Conservation (phyloP, 2,888 invertebrate genomes). For the Drosophila testacea region DNA sequence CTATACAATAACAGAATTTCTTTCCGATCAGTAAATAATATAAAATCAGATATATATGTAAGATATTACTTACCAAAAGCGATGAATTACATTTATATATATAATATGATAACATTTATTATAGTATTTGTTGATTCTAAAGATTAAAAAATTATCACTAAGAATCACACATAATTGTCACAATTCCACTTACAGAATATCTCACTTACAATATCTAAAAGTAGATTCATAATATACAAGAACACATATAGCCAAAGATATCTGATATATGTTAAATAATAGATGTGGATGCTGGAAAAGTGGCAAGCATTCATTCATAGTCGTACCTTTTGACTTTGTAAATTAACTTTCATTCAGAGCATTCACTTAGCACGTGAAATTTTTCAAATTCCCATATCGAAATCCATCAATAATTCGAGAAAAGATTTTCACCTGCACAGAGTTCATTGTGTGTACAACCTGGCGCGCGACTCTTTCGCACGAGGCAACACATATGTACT, state of each 20-base stretch:
- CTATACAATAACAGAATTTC: neutral
- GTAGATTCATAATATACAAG: constrained; percentile 8
- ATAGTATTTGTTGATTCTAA: constrained; percentile 4
- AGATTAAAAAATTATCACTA: constrained; percentile 1
- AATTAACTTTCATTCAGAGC: constrained; percentile 41
- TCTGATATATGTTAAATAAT: neutral
- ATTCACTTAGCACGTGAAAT: constrained; percentile 64
- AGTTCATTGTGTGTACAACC: constrained; percentile 51
- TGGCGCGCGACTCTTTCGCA: constrained; percentile 56
- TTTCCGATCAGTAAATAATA: neutral
- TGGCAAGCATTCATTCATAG: constrained; percentile 45
- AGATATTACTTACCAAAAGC: neutral
- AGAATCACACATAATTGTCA: constrained; percentile 16
- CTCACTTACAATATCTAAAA: constrained; percentile 18
- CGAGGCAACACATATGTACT: constrained; percentile 21
- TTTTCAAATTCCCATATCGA: constrained; percentile 61
- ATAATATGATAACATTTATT: neutral
- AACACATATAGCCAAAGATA: neutral
- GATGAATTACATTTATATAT: constrained; percentile 8
- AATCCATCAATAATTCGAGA: constrained; percentile 31
- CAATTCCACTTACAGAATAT: constrained; percentile 14
- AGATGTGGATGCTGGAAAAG: neutral
- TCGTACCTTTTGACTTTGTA: neutral
- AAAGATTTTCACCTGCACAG: constrained; percentile 44
- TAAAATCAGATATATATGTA: neutral